Evolutionary conservation across 2,888 invertebrate species (phyloP), one percentile per base, ranked within the genome.

Genomic region (Clanis bilineata): DNA sequence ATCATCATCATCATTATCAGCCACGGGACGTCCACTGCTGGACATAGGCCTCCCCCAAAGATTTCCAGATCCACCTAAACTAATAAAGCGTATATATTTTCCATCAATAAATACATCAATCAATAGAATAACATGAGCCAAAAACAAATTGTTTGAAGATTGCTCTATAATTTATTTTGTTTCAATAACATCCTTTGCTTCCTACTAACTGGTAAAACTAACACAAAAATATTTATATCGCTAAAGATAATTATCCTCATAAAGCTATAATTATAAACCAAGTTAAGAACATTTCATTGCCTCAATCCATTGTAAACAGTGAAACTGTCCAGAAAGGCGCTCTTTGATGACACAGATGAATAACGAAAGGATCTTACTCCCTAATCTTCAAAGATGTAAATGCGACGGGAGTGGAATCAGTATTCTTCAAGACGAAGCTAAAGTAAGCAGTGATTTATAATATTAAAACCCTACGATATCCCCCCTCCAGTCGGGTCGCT

Each of bases 401-500:
- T 69, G 66, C 64, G 59, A 62, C 56, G 71, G 72, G 69, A 66
- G 62, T 64, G 69, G 70, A 74, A 73, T 71, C 69, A 72, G 73
- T 68, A 69, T 68, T 73, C 69, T 68, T 72, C 64, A 68, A 70
- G 72, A 72, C 72, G 67, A 61, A 71, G 66, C 72, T 70, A 71
- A 71, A 76, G 73, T 74, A 77, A 81, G 79, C 79, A 77, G 73
- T 81, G 81, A 85, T 83, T 86, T 86, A 84, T 82, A 82, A 82
- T 83, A 86, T 86, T 83, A 84, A 83, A 85, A 82, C 79, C 76
- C 82, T 77, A 76, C 74, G 77, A 77, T 77, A 80, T 81, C 77
- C 77, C 76, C 57, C 56, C 23, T n/a, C 62, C 73, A 70, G 78
- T 82, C 72, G 81, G 79, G 78, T 77, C 77, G 87, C 88, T 89